These are phyloP conservation scores for Sycophaga agraensis DNA, from an alignment of 1,140 invertebrate species.

Conservation along the genomic window DNA sequence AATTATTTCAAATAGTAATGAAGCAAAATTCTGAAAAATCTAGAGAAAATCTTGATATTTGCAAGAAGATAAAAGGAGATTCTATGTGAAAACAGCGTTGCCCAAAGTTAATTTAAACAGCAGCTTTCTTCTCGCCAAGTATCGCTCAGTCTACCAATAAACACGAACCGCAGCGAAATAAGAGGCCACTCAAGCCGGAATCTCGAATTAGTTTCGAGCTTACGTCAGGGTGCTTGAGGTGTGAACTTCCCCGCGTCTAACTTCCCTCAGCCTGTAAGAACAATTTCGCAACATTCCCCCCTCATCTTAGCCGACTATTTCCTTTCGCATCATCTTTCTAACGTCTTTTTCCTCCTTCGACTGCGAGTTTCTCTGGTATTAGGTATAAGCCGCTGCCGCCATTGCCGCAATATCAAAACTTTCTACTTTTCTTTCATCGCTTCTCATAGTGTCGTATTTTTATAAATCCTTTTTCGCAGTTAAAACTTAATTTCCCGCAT, in stretches of 20 bases:
- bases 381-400: slow-evolving; percentile 8
- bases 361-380: slow-evolving; percentile 11
- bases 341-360: slow-evolving; percentile 25
- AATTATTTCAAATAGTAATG: too few relatives aligned
- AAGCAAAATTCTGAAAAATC: too few relatives aligned
- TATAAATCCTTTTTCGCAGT: too few relatives aligned
- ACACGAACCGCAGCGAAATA: slow-evolving; percentile 47
- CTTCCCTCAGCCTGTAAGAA: slow-evolving; percentile 46
- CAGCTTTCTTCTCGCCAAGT: slow-evolving; percentile 16
- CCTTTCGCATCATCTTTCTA: slow-evolving; percentile 34
- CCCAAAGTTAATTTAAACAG: slow-evolving; percentile 39
- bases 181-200: slow-evolving; percentile 46
- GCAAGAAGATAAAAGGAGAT: too few relatives aligned
- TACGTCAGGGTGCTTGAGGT: slow-evolving; percentile 49
- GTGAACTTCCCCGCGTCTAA: slow-evolving; percentile 49
- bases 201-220: slow-evolving; percentile 50
- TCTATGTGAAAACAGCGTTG: slow-evolving; percentile 10
- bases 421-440: slow-evolving; percentile 21
- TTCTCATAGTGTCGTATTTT: too few relatives aligned
- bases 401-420: slow-evolving; percentile 13
- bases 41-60: too few relatives aligned
- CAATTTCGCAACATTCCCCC: slow-evolving; percentile 50
- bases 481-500: too few relatives aligned
- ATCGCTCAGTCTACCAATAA: slow-evolving; percentile 40
- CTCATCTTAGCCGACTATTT: slow-evolving; percentile 36